Base-by-base conservation (phyloP, 2,113 vertebrate species). In the Podarcis cretensis region DNA sequence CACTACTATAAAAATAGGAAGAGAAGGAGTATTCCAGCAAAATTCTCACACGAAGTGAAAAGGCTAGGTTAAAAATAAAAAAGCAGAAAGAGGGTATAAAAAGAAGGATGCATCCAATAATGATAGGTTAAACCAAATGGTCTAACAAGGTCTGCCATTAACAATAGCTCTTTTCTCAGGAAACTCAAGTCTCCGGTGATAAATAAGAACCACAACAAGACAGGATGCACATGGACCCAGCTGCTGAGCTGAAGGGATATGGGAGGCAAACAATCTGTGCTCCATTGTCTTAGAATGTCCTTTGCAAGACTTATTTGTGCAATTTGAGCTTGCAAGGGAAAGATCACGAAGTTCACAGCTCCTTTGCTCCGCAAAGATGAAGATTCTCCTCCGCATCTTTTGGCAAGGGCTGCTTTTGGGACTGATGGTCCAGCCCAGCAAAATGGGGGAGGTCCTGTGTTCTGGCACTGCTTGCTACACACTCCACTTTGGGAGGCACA, bases 181-280 rank as follows among this genome's bases (percentile, higher is more conserved):
- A 97, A 97, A 86, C 92, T 57, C 83, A 86, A 74, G 95, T 94
- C 95, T 96, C 96, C 95, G 95, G 95, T 95, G 95, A 97, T 96
- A 94, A 96, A 96, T 96, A 97, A 96, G 95, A 95, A 94, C 88
- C 76, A 80, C 80, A 43, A 90, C 83, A 91, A 84, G 94, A 93
- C 96, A 94, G 95, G 97, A 97, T 97, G 96, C 92, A 90, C 84
- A 94, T 84, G 59, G 90, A 92, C 91, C 4, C 48, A 92, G 87
- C 88, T 81, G 81, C 94, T 87, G 74, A 92, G 92, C 83, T 89
- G 35, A 90, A 87, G 95, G 95, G 92, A 96, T 93, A 94, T 93
- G 93, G 90, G 93, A 82, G 91, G 90, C 88, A 89, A 25, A 35
- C 87, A 81, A 88, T n/a, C 91, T 93, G 89, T 83, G 88, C 83